Conservation (phyloP, 2,797 vertebrate genomes). For the Nasua narica region DNA sequence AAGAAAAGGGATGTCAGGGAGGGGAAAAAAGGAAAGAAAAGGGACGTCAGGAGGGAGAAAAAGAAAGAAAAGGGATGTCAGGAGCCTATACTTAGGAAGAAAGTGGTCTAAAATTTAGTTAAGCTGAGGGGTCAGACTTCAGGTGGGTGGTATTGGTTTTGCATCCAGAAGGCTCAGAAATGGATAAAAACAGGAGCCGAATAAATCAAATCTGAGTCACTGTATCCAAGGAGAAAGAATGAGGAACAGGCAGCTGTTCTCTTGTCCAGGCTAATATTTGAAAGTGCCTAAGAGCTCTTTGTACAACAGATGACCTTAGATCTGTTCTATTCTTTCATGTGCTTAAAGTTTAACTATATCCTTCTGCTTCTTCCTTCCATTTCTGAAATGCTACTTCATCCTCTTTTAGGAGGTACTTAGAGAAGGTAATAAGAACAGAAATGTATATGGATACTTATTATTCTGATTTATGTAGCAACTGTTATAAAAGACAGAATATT, state of each 20-base stretch:
- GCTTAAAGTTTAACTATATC: background rate
- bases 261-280: background rate
- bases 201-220: background rate
- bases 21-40: background rate
- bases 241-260: background rate
- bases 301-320: background rate
- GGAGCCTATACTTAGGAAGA: background rate
- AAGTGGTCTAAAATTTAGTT: background rate
- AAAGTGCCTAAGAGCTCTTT: background rate
- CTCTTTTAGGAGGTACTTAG: background rate
- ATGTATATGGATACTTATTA: background rate
- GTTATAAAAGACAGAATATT: background rate
- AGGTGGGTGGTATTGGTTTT: background rate
- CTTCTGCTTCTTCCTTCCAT: background rate
- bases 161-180: background rate
- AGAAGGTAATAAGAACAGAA: background rate
- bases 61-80: background rate
- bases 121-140: background rate
- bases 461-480: background rate
- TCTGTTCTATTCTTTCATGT: background rate
- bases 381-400: background rate
- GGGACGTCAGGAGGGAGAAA: fast-evolving
- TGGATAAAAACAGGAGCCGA: background rate
- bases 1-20: background rate
- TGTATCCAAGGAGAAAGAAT: background rate